Base-by-base conservation (phyloP, 1,140 invertebrate species). In the Drosophila elegans region DNA sequence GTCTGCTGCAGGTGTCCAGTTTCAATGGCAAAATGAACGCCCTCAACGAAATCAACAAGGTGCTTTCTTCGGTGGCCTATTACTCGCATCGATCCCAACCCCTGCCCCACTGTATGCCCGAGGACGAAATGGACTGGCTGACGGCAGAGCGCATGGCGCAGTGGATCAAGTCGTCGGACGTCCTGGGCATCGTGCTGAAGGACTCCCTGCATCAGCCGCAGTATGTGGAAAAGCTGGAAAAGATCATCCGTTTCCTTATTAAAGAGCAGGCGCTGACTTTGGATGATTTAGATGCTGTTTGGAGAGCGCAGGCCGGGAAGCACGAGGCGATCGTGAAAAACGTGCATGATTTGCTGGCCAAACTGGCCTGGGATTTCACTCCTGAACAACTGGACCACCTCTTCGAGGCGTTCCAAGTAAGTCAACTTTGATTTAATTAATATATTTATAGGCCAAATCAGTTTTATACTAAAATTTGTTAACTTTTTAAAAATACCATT, bases 1-100 rank as follows among this genome's bases (percentile, higher is more conserved):
- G 98, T 91, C 95, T 98, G 80, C 93, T 99, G 55, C 97, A 99
- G 94, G 98, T 99, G 91, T 99, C 98, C 12, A 99, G 98, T 41
- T 99, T 99, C 91, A 99, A 99, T 94, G 98, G 98, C 9, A 99
- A 99, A 94, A 99, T 99, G 98, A 99, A 98, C 93, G 98, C 98
- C 32, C 93, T 99, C 38, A 99, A 99, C 93, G 98, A 99, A 95
- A 97, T 99, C 39, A 99, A 99, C 93, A 99, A 99, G 94, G 97
- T 99, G 29, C 98, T 99, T 48, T 96, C 96, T 29, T 97, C 96
- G 91, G 97, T 98, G 41, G 96, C 96, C 49, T 98, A 97, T 91
- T 97, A 98, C 93, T 95, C 97, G 9, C 95, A 95, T 93, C 94
- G 95, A 66, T 95, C 96, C 86, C 93, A 94, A 46, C 93, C 93